phyloP scores from a whole-genome alignment of 2,113 vertebrate genomes.

The Laticauda colubrina region DNA sequence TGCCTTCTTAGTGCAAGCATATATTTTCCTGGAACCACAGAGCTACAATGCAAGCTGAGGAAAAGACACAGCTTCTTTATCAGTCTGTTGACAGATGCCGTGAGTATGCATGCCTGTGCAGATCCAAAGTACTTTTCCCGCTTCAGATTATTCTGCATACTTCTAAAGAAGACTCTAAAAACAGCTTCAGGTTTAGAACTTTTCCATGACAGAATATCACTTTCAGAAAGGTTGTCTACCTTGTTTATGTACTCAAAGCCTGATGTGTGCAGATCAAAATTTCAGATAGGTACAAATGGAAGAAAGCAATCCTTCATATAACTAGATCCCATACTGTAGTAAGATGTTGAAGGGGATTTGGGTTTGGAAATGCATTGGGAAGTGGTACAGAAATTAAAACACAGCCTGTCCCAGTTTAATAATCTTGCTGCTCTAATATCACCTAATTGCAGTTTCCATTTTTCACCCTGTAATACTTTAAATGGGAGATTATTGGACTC shows the following conservation, averaged over 20 bases:
- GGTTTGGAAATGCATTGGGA: neutral
- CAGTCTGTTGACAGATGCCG: neutral
- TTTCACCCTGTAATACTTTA: neutral
- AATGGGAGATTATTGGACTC: neutral
- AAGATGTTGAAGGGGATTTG: neutral
- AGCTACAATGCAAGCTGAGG: neutral
- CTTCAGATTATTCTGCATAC: neutral
- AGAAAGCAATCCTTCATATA: neutral
- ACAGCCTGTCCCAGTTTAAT: neutral
- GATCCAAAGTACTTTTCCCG: neutral
- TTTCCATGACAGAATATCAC: neutral
- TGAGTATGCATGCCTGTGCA: neutral
- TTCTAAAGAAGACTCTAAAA: neutral
- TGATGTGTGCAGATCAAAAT: neutral
- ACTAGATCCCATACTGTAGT: neutral
- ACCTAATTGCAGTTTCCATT: neutral
- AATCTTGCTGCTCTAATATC: neutral
- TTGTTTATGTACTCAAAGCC: neutral
- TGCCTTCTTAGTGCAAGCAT: neutral
- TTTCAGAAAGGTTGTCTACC: neutral
- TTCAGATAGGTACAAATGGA: neutral
- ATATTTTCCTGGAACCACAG: neutral
- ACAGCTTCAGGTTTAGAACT: neutral
- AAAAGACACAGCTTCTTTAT: neutral
- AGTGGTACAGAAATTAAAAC: neutral